A percentile compares a stretch with the other conserved stretches of the same genome.
Conservation (phyloP, 1,140 invertebrate species). For the Augochlora pura region DNA sequence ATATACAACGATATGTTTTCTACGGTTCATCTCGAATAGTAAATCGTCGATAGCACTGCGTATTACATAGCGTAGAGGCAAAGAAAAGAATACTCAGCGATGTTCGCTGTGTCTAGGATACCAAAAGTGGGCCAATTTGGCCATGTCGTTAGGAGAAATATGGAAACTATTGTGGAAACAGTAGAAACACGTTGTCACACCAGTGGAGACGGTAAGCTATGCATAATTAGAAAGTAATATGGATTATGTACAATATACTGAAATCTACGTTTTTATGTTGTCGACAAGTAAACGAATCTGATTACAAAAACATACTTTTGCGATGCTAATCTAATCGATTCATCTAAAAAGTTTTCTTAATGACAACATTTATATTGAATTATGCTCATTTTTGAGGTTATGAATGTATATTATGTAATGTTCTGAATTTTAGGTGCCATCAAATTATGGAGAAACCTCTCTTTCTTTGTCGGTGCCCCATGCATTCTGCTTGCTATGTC, state of each 20-base stretch:
- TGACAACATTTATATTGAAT: background rate
- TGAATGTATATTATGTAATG: conserved; percentile 39
- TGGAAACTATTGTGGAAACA: background rate
- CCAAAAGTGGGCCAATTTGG: conserved; percentile 2
- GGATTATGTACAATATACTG: background rate
- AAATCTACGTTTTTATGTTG: background rate
- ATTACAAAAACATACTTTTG: background rate
- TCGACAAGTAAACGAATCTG: no score
- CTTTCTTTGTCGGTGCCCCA: conserved; percentile 46
- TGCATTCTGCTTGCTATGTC: conserved; percentile 13
- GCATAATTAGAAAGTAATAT: background rate
- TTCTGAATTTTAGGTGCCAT: conserved; percentile 5
- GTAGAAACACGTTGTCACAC: background rate
- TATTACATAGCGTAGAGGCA: no score
- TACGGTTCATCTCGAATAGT: no score
- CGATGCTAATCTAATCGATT: background rate
- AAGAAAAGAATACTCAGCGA: no score
- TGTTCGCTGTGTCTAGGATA: background rate
- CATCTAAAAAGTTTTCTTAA: background rate
- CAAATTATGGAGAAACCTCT: conserved; percentile 45
- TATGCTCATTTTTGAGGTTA: background rate
- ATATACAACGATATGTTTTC: no score
- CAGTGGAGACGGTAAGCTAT: background rate
- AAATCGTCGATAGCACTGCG: no score
- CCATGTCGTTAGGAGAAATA: background rate